phyloP scores from a whole-genome alignment of 2,888 invertebrate species.

The Meliscaeva auricollis region DNA sequence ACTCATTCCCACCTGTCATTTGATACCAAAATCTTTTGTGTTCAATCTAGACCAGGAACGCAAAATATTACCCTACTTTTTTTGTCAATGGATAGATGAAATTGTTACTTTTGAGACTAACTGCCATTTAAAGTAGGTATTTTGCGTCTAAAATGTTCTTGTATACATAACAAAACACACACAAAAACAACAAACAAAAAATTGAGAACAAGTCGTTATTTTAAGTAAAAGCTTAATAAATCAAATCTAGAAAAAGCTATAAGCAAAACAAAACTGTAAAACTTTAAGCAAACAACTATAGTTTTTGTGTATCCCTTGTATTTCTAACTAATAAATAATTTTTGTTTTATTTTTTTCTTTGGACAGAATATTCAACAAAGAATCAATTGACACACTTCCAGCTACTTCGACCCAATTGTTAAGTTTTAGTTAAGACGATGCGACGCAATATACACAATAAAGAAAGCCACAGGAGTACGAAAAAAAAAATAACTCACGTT shows the following conservation, averaged over 20 bases:
- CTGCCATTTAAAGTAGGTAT: no score
- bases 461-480: conserved; percentile 33
- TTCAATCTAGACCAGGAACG: no score
- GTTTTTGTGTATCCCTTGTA: background rate
- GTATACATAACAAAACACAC: no score
- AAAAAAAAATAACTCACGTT: background rate
- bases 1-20: no score
- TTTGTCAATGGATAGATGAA: no score
- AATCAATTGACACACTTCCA: conserved; percentile 19
- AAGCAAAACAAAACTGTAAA: background rate
- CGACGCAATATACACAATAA: background rate
- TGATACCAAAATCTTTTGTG: no score
- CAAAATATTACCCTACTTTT: no score
- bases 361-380: conserved; percentile 8
- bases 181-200: background rate
- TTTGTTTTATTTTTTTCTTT: background rate
- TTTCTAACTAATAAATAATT: background rate
- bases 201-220: background rate
- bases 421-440: background rate
- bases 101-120: no score
- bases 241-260: background rate
- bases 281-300: background rate
- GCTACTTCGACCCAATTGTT: conserved; percentile 5
- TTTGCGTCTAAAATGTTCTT: no score
- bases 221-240: background rate